phyloP scores from a whole-genome alignment of 2,797 vertebrate genomes.

The Choloepus didactylus region DNA sequence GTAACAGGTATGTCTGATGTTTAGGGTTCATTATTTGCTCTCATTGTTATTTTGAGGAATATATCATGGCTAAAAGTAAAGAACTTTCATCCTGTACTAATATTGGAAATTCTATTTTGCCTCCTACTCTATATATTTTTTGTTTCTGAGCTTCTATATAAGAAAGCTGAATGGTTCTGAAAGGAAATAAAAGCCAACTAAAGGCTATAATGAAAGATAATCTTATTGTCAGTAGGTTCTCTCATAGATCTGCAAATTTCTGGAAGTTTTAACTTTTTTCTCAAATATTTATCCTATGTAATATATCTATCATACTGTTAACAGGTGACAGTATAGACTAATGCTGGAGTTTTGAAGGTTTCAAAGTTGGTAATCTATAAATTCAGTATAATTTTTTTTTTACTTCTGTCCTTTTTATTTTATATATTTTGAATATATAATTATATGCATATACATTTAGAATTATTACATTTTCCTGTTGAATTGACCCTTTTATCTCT shows the following conservation, averaged over 20 bases:
- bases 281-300: not conserved
- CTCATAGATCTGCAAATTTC: not conserved
- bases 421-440: not conserved
- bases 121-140: not conserved
- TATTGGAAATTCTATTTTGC: not conserved
- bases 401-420: not conserved
- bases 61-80: not conserved
- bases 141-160: not conserved
- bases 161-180: conserved; percentile 23
- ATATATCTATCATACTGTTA: not conserved
- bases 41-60: conserved; percentile 21
- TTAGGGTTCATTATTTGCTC: conserved; percentile 14
- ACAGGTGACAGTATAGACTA: not conserved
- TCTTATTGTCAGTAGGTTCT: not conserved
- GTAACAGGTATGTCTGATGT: not conserved
- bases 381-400: no score
- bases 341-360: not conserved
- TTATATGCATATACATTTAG: not conserved
- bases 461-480: not conserved
- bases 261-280: conserved; percentile 18
- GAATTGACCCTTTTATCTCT: not conserved
- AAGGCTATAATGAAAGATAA: not conserved
- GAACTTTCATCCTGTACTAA: not conserved
- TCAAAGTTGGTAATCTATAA: no score
- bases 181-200: not conserved